Percentiles rank a stretch among this genome's conserved stretches.
Conservation (phyloP, 2,113 vertebrate species). For the Tupaia chinensis region DNA sequence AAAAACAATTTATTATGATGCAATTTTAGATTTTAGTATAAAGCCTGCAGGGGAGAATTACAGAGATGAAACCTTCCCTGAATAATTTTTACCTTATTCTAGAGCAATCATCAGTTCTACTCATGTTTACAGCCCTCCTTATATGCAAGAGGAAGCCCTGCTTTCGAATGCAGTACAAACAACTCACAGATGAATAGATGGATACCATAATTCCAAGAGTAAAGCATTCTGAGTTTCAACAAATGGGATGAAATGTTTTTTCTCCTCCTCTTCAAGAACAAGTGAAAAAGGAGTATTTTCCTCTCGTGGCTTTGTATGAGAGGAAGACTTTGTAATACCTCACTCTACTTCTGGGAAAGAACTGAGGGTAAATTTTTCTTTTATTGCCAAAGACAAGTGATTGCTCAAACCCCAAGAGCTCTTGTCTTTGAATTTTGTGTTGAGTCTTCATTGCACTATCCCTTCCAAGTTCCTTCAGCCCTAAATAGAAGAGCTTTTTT, state of each 20-base stretch:
- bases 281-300: neutral
- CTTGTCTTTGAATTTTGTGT: neutral
- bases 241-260: neutral
- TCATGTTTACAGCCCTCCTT: neutral
- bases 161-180: neutral
- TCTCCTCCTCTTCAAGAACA: neutral
- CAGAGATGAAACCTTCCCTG: neutral
- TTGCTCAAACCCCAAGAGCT: neutral
- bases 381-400: neutral
- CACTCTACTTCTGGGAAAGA: neutral
- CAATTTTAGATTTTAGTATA: neutral
- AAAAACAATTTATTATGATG: neutral
- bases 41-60: neutral
- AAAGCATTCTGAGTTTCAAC: neutral
- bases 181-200: neutral
- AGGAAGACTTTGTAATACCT: neutral
- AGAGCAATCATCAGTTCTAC: neutral
- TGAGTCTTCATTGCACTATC: neutral
- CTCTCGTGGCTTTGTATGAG: neutral
- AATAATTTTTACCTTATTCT: neutral
- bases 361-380: neutral
- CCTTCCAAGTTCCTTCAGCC: neutral
- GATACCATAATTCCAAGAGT: neutral
- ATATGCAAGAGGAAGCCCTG: neutral
- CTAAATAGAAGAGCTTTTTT: neutral